Conservation (phyloP, 2,113 vertebrate species). For the Chauna torquata region DNA sequence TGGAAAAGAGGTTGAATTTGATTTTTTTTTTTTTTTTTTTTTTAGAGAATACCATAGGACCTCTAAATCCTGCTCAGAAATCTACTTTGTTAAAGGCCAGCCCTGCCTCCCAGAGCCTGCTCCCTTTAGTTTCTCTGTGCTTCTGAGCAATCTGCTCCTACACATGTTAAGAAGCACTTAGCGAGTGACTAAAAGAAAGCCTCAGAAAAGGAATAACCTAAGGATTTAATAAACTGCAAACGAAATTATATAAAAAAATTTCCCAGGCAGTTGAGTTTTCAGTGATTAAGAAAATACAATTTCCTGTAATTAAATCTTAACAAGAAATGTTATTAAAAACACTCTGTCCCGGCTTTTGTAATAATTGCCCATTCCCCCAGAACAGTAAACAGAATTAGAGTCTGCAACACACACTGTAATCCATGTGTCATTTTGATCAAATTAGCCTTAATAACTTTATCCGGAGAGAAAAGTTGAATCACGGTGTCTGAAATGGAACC, state of each 20-base stretch:
- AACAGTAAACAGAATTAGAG: slow-evolving; percentile 85
- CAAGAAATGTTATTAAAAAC: slow-evolving; percentile 87
- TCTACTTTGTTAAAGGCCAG: not conserved
- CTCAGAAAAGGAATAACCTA: slow-evolving; percentile 80
- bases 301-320: slow-evolving; percentile 88
- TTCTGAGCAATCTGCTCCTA: slow-evolving; percentile 27
- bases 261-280: slow-evolving; percentile 82
- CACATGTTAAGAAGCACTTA: slow-evolving; percentile 77
- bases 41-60: not conserved
- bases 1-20: not conserved
- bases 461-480: slow-evolving; percentile 66
- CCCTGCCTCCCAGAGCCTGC: not conserved
- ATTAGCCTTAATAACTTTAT: slow-evolving; percentile 83
- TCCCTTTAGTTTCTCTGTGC: not conserved
- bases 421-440: slow-evolving; percentile 81
- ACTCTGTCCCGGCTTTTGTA: slow-evolving; percentile 81
- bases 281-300: slow-evolving; percentile 87
- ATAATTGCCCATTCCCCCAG: slow-evolving; percentile 82
- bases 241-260: slow-evolving; percentile 77
- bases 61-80: not conserved
- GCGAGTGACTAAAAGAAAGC: slow-evolving; percentile 73
- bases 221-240: slow-evolving; percentile 85
- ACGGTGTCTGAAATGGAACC: slow-evolving; percentile 17
- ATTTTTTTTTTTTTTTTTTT: not conserved
- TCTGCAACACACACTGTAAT: slow-evolving; percentile 76